A percentile compares a stretch with the other conserved stretches of the same genome.
Evolutionary conservation across 2,113 vertebrate genomes (phyloP).

Genomic region (Macrotis lagotis): DNA sequence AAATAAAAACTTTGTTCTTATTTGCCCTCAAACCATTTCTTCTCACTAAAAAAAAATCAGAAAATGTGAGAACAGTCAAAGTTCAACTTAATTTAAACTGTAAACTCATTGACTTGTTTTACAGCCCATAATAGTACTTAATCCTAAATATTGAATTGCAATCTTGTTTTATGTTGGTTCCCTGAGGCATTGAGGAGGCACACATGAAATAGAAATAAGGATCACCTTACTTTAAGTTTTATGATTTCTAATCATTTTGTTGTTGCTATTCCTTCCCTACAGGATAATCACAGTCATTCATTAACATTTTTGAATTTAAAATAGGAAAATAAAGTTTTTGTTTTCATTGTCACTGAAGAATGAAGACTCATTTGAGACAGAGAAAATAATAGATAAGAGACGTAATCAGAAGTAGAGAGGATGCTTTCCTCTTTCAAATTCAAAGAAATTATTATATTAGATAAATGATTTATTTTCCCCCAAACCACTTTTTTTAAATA

Average conservation of each 20-base stretch:
- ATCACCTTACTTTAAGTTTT: not conserved
- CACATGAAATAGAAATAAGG: not conserved
- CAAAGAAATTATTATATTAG: not conserved
- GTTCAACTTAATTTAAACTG: not conserved
- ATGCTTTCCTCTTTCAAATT: not conserved
- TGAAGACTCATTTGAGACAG: no score
- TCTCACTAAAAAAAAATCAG: not conserved
- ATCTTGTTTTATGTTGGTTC: not conserved
- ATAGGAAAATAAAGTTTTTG: not conserved
- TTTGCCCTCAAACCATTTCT: not conserved
- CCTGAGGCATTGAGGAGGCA: not conserved
- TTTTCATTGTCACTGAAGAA: not conserved
- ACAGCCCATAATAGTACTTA: not conserved
- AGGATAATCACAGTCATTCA: not conserved
- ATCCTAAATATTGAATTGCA: slow-evolving; percentile 1
- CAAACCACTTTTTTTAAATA: not conserved
- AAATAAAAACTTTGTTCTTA: not conserved
- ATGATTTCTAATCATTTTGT: not conserved
- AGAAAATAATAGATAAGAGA: not conserved
- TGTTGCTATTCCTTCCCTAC: not conserved
- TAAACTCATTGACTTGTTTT: slow-evolving; percentile 1
- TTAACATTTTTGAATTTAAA: not conserved
- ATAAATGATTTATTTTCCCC: not conserved
- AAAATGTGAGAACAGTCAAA: not conserved
- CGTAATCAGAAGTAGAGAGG: not conserved